A percentile compares a stretch with the other conserved stretches of the same genome.
phyloP scores from a whole-genome alignment of 2,797 vertebrate species.

The Hephaestus fuliginosus region DNA sequence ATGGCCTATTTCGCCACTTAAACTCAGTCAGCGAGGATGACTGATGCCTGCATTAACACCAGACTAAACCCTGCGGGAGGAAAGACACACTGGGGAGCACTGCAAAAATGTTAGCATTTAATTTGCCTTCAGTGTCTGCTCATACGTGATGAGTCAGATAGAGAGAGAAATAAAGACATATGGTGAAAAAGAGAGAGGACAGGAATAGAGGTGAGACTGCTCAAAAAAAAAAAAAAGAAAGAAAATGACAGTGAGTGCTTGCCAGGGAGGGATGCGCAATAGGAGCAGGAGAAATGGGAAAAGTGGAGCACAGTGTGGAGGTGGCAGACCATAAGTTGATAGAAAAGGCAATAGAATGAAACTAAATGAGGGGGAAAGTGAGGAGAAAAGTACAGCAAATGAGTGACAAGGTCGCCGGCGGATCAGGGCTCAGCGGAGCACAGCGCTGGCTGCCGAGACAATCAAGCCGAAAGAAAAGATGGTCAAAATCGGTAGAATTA shows the following conservation, averaged over 20 bases:
- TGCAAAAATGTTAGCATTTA: constrained; percentile 39
- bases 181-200: constrained; percentile 21
- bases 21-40: constrained; percentile 49
- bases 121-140: constrained; percentile 41
- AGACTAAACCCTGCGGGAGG: constrained; percentile 40
- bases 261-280: constrained; percentile 51
- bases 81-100: neutral
- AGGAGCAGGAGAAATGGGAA: constrained; percentile 57
- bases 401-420: constrained; percentile 49
- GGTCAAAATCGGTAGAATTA: neutral
- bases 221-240: constrained; percentile 33
- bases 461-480: constrained; percentile 6
- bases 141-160: constrained; percentile 28
- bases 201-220: constrained; percentile 58
- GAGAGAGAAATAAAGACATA: constrained; percentile 7
- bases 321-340: constrained; percentile 61
- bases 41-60: constrained; percentile 48
- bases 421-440: constrained; percentile 44
- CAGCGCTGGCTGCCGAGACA: constrained; percentile 1
- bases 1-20: constrained; percentile 23
- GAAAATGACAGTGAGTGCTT: constrained; percentile 62
- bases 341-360: constrained; percentile 63
- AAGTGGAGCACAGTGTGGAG: constrained; percentile 59
- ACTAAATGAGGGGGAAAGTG: constrained; percentile 64
- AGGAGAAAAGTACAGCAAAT: constrained; percentile 61